Percentiles rank a stretch among this genome's conserved stretches.
phyloP scores from a whole-genome alignment of 1,140 invertebrate species.

The Holcopasites calliopsidis region DNA sequence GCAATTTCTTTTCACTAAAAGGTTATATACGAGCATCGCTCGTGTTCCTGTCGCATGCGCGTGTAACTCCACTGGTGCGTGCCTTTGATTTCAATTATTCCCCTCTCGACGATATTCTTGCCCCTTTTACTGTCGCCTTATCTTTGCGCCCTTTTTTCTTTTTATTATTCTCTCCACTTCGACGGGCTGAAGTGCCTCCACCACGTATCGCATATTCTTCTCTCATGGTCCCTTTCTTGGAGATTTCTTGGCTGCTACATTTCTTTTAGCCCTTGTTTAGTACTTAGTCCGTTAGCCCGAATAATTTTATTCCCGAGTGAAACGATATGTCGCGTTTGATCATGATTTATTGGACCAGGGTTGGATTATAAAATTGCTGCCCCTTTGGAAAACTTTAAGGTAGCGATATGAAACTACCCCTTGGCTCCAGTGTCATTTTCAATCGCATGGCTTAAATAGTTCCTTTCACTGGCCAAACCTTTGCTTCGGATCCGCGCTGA shows the following conservation, averaged over 20 bases:
- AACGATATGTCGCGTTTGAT: too few relatives aligned
- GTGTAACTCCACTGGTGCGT: conserved; percentile 23
- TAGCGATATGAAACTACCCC: too few relatives aligned
- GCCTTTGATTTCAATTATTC: conserved; percentile 57
- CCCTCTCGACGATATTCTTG: conserved; percentile 4
- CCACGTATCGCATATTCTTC: neutral
- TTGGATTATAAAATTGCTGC: too few relatives aligned
- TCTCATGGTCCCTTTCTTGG: neutral
- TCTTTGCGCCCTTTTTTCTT: neutral
- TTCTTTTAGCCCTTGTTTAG: too few relatives aligned
- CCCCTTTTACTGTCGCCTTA: conserved; percentile 16
- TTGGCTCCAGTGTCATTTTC: too few relatives aligned
- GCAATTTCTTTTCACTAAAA: conserved; percentile 48
- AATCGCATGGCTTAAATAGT: too few relatives aligned
- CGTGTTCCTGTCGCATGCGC: conserved; percentile 23
- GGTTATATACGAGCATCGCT: conserved; percentile 7
- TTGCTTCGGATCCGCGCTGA: too few relatives aligned
- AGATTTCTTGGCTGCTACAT: neutral
- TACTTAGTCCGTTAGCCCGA: too few relatives aligned
- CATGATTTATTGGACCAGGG: too few relatives aligned
- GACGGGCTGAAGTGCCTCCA: neutral
- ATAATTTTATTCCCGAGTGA: too few relatives aligned
- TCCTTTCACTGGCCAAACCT: too few relatives aligned
- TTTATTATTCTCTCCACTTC: conserved; percentile 33
- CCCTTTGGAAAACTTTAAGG: too few relatives aligned